These are phyloP conservation scores for Ophraella communa DNA, from an alignment of 2,888 invertebrate genomes.

Conservation along the genomic window DNA sequence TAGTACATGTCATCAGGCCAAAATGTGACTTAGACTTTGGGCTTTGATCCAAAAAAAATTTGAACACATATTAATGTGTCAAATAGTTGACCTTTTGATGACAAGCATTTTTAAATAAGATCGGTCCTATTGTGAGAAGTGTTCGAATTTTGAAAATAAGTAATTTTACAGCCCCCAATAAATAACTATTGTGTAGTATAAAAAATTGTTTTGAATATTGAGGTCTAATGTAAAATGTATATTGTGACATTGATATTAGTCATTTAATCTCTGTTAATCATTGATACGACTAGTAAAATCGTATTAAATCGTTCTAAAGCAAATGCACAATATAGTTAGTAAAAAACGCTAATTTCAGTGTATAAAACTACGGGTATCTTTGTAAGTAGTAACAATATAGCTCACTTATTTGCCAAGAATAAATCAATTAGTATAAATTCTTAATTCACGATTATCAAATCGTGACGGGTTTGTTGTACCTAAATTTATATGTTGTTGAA, in stretches of 20 bases:
- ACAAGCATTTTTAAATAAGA: constrained; percentile 1
- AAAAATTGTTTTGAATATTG: neutral
- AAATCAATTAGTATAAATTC: neutral
- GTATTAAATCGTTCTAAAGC: neutral
- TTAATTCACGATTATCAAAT: neutral
- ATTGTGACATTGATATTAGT: neutral
- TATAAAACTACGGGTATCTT: neutral
- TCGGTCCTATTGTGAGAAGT: neutral
- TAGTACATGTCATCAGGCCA: constrained; percentile 26
- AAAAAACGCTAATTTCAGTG: neutral
- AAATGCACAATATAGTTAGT: neutral
- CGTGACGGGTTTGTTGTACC: neutral
- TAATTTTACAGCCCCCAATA: neutral
- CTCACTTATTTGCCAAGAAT: neutral
- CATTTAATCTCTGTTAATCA: neutral
- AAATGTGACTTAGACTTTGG: constrained; percentile 22
- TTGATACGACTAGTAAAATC: neutral
- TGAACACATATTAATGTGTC: neutral
- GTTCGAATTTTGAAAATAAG: neutral
- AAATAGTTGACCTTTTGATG: constrained; percentile 13
- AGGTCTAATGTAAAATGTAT: neutral
- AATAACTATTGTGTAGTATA: neutral
- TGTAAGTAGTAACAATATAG: neutral
- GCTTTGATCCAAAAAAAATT: constrained; percentile 15
- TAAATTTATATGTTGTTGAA: neutral